Evolutionary conservation across 2,888 invertebrate genomes (phyloP).

Genomic region (Calliopum simillimum): DNA sequence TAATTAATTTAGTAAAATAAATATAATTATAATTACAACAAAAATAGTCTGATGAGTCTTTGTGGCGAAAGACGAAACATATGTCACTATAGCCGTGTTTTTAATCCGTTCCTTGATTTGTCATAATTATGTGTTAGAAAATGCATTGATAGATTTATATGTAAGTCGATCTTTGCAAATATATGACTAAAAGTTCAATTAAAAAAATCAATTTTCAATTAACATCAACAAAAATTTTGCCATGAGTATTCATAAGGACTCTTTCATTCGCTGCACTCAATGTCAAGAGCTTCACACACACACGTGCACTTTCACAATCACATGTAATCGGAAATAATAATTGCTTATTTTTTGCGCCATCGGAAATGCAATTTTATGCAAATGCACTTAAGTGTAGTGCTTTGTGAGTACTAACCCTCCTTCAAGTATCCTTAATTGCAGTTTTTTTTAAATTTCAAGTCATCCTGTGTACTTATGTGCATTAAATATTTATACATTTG

Average conservation of each 20-base stretch:
- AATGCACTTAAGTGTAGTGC: neutral
- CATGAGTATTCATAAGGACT: neutral
- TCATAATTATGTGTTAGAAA: too few relatives aligned
- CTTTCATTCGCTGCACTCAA: neutral
- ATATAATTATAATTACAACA: too few relatives aligned
- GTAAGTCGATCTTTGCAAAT: neutral
- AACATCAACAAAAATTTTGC: too few relatives aligned
- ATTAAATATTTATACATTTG: too few relatives aligned
- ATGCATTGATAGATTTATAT: too few relatives aligned
- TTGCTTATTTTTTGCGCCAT: neutral
- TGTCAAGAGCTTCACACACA: neutral
- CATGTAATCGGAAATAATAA: constrained; percentile 25
- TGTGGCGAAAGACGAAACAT: too few relatives aligned
- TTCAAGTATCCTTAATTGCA: neutral
- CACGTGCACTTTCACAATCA: neutral
- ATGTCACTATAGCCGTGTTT: too few relatives aligned
- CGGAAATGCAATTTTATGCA: neutral
- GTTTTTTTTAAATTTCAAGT: neutral
- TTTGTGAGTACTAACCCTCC: neutral
- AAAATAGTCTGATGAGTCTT: too few relatives aligned
- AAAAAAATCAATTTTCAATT: neutral
- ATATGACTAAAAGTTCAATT: neutral
- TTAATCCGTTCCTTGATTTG: too few relatives aligned
- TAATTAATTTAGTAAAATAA: too few relatives aligned
- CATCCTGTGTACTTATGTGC: neutral